Conservation (phyloP, 1,140 invertebrate species). For the Lepidostoma basale region DNA sequence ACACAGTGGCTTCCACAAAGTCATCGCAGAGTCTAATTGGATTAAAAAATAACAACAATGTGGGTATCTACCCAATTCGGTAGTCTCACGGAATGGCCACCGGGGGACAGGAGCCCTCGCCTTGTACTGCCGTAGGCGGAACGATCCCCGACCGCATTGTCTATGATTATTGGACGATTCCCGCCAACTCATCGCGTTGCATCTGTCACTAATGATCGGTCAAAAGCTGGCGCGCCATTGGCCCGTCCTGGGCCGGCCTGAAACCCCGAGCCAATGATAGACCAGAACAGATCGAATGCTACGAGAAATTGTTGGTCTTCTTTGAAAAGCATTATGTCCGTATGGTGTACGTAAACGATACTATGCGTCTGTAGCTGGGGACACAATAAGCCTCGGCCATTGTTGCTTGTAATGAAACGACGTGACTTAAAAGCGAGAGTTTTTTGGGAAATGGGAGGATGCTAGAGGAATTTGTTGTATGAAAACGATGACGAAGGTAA, state of each 20-base stretch:
- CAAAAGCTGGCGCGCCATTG: slow-evolving; percentile 28
- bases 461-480: not conserved
- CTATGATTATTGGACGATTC: slow-evolving; percentile 32
- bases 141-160: slow-evolving; percentile 24
- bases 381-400: slow-evolving; percentile 4
- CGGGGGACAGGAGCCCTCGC: too few species aligned
- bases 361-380: not conserved
- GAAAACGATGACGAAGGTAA: too few species aligned
- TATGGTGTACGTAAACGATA: slow-evolving; percentile 25
- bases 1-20: not conserved
- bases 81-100: not conserved
- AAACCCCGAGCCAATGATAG: slow-evolving; percentile 32
- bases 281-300: slow-evolving; percentile 22
- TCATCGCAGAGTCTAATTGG: slow-evolving; percentile 27
- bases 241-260: slow-evolving; percentile 17
- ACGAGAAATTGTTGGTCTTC: slow-evolving; percentile 20
- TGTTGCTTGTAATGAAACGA: slow-evolving; percentile 34
- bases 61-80: too few species aligned
- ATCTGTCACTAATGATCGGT: slow-evolving; percentile 35
- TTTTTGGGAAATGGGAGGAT: not conserved
- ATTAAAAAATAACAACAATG: slow-evolving; percentile 9
- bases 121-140: not conserved
- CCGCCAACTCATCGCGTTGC: slow-evolving; percentile 29
- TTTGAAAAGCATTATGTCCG: slow-evolving; percentile 17
- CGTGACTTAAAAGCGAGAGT: slow-evolving; percentile 39